phyloP scores from a whole-genome alignment of 2,797 vertebrate species.

The Geotrypetes seraphini region DNA sequence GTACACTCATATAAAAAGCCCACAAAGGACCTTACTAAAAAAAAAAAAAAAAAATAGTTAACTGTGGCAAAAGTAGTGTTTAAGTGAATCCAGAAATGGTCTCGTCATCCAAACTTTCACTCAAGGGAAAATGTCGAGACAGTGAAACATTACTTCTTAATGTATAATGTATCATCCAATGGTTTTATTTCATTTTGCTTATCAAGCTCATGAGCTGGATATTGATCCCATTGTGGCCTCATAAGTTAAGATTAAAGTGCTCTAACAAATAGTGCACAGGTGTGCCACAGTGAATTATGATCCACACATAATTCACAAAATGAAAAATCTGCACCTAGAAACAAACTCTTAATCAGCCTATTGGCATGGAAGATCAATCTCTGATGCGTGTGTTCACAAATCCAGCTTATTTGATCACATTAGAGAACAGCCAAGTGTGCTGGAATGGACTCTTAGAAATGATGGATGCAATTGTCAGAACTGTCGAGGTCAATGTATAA shows the following conservation, averaged over 20 bases:
- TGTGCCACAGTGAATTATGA: conserved; percentile 59
- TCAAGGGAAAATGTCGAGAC: conserved; percentile 11
- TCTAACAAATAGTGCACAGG: conserved; percentile 59
- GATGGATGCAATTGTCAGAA: conserved; percentile 96
- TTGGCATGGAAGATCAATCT: conserved; percentile 80
- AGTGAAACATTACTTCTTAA: conserved; percentile 30
- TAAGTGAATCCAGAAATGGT: neutral
- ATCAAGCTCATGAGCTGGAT: conserved; percentile 35
- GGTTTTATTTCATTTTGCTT: conserved; percentile 41
- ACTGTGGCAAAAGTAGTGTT: neutral
- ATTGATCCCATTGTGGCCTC: conserved; percentile 34
- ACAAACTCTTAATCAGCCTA: conserved; percentile 67
- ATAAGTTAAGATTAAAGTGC: conserved; percentile 51
- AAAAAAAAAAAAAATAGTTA: neutral
- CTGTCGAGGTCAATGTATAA: conserved; percentile 91
- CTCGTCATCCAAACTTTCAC: conserved; percentile 20
- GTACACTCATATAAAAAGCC: neutral
- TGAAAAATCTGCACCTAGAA: conserved; percentile 56
- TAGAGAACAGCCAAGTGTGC: conserved; percentile 65
- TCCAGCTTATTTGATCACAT: conserved; percentile 82
- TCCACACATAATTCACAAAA: conserved; percentile 42
- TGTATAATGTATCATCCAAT: conserved; percentile 22
- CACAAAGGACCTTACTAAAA: neutral
- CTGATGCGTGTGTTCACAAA: conserved; percentile 77
- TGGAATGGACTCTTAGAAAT: conserved; percentile 81